Evolutionary conservation across 2,797 vertebrate genomes (phyloP).

Genomic region (Rhodeus uyekii): DNA sequence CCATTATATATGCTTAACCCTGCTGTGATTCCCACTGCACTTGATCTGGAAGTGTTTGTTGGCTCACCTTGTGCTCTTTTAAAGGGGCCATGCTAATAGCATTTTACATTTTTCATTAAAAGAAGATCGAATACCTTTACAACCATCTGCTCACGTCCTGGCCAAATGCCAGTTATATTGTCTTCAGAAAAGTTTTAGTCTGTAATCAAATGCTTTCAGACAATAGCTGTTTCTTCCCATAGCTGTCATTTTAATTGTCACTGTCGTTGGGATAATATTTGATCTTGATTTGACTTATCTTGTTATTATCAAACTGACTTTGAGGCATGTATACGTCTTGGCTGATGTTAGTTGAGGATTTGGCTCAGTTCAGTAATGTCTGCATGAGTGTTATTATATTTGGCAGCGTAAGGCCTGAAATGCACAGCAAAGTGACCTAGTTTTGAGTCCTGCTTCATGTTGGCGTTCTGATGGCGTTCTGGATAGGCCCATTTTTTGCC

Average conservation of each 20-base stretch:
- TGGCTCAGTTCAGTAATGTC: slow-evolving; percentile 26
- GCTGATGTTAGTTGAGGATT: slow-evolving; percentile 5
- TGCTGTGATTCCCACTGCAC: slow-evolving; percentile 24
- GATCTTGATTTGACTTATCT: slow-evolving; percentile 23
- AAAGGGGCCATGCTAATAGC: not conserved
- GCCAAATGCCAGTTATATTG: not conserved
- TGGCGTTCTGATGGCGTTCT: slow-evolving; percentile 10
- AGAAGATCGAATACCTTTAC: not conserved
- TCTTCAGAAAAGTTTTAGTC: not conserved
- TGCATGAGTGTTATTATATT: slow-evolving; percentile 38
- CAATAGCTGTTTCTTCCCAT: not conserved
- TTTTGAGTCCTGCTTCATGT: slow-evolving; percentile 31
- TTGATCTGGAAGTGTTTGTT: slow-evolving; percentile 16
- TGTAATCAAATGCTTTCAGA: not conserved
- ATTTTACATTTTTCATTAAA: not conserved
- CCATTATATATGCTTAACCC: not conserved
- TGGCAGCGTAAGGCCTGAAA: slow-evolving; percentile 25
- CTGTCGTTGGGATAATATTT: slow-evolving; percentile 37
- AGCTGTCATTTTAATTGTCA: slow-evolving; percentile 36
- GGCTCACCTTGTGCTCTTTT: not conserved
- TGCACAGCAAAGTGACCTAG: slow-evolving; percentile 36
- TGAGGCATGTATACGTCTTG: slow-evolving; percentile 32
- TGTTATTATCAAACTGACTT: slow-evolving; percentile 14
- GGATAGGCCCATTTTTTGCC: not conserved
- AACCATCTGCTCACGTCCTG: not conserved